Evolutionary conservation across 2,888 invertebrate genomes (phyloP).

Genomic region (Euplexia lucipara): DNA sequence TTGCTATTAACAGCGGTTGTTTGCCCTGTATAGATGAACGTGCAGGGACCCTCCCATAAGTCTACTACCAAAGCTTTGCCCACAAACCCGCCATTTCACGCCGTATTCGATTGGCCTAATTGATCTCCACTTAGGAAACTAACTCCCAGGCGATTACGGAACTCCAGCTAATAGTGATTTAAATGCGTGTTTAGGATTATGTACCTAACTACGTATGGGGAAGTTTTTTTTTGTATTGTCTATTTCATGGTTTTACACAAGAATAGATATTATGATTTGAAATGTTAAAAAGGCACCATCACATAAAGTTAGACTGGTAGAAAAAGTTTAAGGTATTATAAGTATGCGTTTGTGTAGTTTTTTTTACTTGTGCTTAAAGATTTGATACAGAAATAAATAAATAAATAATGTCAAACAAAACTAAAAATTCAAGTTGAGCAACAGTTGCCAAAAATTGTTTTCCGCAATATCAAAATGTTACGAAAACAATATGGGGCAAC

Average conservation of each 20-base stretch:
- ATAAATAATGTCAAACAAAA: too few relatives aligned
- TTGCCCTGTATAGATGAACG: slow-evolving; percentile 57
- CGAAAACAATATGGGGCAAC: too few relatives aligned
- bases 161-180: slow-evolving; percentile 61
- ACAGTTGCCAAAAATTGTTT: too few relatives aligned
- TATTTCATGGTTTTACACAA: too few relatives aligned
- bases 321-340: too few relatives aligned
- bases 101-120: slow-evolving; percentile 81
- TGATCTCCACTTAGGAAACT: slow-evolving; percentile 82
- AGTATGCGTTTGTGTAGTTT: too few relatives aligned
- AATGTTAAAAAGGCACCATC: too few relatives aligned
- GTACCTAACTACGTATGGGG: slow-evolving; percentile 1
- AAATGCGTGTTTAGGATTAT: slow-evolving; percentile 55
- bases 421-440: too few relatives aligned
- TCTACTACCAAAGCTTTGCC: slow-evolving; percentile 66
- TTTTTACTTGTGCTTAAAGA: not conserved
- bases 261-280: too few relatives aligned
- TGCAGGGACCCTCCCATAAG: slow-evolving; percentile 63
- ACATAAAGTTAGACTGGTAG: too few relatives aligned
- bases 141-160: slow-evolving; percentile 73
- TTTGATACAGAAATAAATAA: not conserved
- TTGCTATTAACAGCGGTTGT: slow-evolving; percentile 60
- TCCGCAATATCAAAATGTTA: not conserved
- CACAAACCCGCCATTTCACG: slow-evolving; percentile 71
- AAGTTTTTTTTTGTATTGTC: slow-evolving; percentile 35